Conservation (phyloP, 1,140 invertebrate species). For the Saccostrea glomerata region DNA sequence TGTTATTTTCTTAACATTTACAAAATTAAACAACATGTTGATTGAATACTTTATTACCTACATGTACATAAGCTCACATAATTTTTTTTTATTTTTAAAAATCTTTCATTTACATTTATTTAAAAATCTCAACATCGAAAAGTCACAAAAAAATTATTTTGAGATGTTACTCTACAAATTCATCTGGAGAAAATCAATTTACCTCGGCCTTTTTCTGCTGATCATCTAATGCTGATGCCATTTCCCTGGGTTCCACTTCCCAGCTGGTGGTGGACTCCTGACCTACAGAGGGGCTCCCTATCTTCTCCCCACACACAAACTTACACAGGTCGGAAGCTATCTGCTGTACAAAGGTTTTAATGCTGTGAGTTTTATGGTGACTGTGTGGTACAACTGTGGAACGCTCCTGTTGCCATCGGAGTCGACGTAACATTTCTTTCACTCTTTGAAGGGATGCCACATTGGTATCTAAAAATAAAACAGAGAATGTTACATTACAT, state of each 20-base stretch:
- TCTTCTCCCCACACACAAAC: constrained; percentile 72
- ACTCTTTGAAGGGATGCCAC: constrained; percentile 74
- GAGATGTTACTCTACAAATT: not conserved
- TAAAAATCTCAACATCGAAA: no score
- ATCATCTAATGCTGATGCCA: constrained; percentile 77
- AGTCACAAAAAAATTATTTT: no score
- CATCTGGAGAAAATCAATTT: not conserved
- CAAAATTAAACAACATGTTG: no score
- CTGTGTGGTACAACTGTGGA: constrained; percentile 54
- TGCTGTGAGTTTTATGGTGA: constrained; percentile 29
- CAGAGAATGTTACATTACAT: not conserved
- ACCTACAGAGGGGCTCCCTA: not conserved
- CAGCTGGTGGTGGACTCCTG: constrained; percentile 43
- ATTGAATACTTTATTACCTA: no score
- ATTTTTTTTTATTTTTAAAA: no score
- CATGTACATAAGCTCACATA: no score
- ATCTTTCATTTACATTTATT: no score
- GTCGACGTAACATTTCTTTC: constrained; percentile 72
- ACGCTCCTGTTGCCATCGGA: constrained; percentile 73
- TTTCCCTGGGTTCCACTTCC: constrained; percentile 66
- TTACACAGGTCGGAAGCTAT: constrained; percentile 60
- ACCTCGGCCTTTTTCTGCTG: constrained; percentile 81
- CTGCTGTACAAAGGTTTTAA: constrained; percentile 51
- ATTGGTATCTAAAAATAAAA: constrained; percentile 38
- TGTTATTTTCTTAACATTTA: not conserved